Evolutionary conservation across 2,113 vertebrate genomes (phyloP).

Genomic region (Cygnus buccinator): DNA sequence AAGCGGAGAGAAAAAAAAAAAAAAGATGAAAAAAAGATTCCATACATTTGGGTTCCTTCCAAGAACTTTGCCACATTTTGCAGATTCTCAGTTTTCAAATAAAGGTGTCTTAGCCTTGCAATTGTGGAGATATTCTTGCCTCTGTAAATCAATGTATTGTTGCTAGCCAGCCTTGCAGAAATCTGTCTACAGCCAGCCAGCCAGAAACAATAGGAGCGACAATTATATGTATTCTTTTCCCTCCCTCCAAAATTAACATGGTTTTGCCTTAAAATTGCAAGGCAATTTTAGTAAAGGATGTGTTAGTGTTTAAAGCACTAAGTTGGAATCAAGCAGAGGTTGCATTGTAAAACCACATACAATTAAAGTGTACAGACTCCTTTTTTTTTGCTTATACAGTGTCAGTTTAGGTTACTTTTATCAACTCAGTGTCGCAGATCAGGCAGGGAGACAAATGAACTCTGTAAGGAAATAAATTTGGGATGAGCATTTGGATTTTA

Average conservation of each 20-base stretch:
- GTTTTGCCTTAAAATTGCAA: slow-evolving; percentile 22
- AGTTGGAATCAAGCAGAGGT: neutral
- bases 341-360: neutral
- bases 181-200: slow-evolving; percentile 64
- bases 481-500: neutral
- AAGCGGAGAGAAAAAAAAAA: neutral
- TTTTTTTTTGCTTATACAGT: neutral
- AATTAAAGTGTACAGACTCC: neutral
- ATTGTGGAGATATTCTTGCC: slow-evolving; percentile 40
- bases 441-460: neutral
- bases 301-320: neutral
- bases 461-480: neutral
- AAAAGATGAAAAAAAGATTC: neutral
- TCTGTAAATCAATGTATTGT: slow-evolving; percentile 72
- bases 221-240: neutral
- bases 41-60: slow-evolving; percentile 68
- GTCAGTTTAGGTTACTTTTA: slow-evolving; percentile 1
- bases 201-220: slow-evolving; percentile 43
- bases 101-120: slow-evolving; percentile 16
- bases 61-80: slow-evolving; percentile 63
- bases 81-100: slow-evolving; percentile 58
- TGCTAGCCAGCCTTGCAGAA: slow-evolving; percentile 59
- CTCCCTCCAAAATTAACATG: slow-evolving; percentile 2
- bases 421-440: neutral
- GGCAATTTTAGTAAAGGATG: neutral